Base-by-base conservation (phyloP, 2,113 vertebrate genomes). In the Scomber colias region DNA sequence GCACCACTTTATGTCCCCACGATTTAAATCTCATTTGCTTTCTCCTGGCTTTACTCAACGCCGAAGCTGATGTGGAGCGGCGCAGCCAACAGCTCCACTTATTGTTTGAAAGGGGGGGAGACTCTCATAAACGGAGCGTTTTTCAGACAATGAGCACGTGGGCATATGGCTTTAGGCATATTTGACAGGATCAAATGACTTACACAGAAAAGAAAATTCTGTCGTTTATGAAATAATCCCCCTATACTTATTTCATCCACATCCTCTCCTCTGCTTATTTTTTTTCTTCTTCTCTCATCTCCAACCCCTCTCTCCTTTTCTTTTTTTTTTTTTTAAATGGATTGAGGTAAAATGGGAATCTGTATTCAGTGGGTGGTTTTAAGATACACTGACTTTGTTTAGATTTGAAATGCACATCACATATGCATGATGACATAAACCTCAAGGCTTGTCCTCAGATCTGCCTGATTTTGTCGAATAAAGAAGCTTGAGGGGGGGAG, bases 131-230 rank as follows among this genome's bases (percentile, higher is more conserved):
- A 91, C 75, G 72, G 79, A 85, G 77, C 85, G 61, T 93, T 91
- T 87, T 83, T 80, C 85, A 92, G 87, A 93, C 90, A 90, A 92
- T 87, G 90, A 89, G 79, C 77, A 87, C 10, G 94, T 93, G 93
- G 95, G 94, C 49, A 91, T 91, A 67, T 91, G 89, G 92, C 95
- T 94, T 87, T 79, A 90, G 93, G 93, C 93, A 88, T 82, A 90
- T 95, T 94, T 93, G 87, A 93, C 84, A 85, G 92, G 89, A 95
- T 94, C 93, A 93, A 93, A 94, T 93, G 92, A 90, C 89, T 94
- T 90, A 80, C 85, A 88, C 84, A 86, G 88, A 91, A 86, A 92
- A 88, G 88, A 92, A 92, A 93, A 93, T 90, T 91, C 88, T 86
- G 90, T 91, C 89, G 78, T 93, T 93, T 93, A 93, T 91, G 89